A percentile compares a stretch with the other conserved stretches of the same genome.
Evolutionary conservation across 2,113 vertebrate species (phyloP).

Genomic region (Gallinago jamesoni): DNA sequence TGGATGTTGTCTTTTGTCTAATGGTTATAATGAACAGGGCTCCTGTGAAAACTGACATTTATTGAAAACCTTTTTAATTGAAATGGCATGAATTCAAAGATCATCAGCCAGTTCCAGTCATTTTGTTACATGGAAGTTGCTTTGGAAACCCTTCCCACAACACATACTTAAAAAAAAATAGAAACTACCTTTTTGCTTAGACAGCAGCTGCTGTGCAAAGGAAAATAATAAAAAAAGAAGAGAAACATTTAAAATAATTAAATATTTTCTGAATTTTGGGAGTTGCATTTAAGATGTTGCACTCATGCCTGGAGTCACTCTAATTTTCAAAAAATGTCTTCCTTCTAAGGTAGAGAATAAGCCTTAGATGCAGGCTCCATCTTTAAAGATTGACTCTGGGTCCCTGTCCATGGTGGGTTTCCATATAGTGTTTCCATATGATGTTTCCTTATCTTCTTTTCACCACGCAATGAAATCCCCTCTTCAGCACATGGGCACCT

Average conservation of each 20-base stretch:
- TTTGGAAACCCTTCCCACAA: background rate
- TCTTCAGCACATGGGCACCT: rapidly evolving
- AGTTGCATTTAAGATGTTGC: background rate
- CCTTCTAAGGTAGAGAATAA: background rate
- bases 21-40: background rate
- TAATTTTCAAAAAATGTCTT: background rate
- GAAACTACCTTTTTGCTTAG: background rate
- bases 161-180: background rate
- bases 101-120: background rate
- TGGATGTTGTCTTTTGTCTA: background rate
- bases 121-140: background rate
- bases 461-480: background rate
- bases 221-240: background rate
- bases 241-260: background rate
- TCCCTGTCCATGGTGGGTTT: background rate
- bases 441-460: background rate
- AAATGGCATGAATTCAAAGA: conserved; percentile 34
- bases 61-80: conserved; percentile 16
- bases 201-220: background rate
- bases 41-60: conserved; percentile 1
- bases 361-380: background rate
- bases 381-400: background rate
- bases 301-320: background rate
- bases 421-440: background rate
- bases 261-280: background rate